Percentiles rank a stretch among this genome's conserved stretches.
Conservation (phyloP, 2,888 invertebrate genomes). For the Torymus aiolomorphi region DNA sequence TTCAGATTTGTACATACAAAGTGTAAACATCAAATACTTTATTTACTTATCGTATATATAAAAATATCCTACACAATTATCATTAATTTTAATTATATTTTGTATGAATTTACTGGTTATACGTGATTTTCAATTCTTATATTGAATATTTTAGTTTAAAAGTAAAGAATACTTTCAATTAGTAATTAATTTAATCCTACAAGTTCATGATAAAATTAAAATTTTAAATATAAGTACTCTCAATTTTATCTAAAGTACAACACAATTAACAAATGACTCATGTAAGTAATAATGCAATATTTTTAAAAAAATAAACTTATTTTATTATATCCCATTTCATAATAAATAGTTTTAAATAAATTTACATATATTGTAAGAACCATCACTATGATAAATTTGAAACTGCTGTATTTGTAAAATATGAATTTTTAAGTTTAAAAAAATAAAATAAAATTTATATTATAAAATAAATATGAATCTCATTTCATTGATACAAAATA, state of each 20-base stretch:
- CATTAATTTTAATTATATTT: too few species aligned
- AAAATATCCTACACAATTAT: neutral
- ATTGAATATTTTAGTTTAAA: too few species aligned
- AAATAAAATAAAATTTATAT: constrained; percentile 6
- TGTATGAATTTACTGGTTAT: too few species aligned
- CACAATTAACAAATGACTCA: neutral
- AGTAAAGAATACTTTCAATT: too few species aligned
- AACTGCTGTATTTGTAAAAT: constrained; percentile 5
- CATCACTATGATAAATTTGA: neutral
- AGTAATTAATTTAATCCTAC: neutral
- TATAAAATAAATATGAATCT: neutral
- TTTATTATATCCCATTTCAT: constrained; percentile 10
- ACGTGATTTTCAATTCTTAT: too few species aligned
- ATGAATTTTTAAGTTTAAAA: constrained; percentile 4
- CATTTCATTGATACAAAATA: constrained; percentile 22
- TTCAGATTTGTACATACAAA: constrained; percentile 6
- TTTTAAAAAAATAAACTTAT: constrained; percentile 19
- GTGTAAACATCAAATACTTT: neutral
- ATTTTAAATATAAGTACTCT: neutral
- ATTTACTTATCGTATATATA: constrained; percentile 5
- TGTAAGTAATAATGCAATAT: constrained; percentile 13
- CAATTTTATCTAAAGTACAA: constrained; percentile 19
- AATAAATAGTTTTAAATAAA: too few species aligned
- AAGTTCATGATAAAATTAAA: constrained; percentile 1
- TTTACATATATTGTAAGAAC: neutral